Conservation (phyloP, 1,140 invertebrate genomes). For the Neuroterus valhalla region DNA sequence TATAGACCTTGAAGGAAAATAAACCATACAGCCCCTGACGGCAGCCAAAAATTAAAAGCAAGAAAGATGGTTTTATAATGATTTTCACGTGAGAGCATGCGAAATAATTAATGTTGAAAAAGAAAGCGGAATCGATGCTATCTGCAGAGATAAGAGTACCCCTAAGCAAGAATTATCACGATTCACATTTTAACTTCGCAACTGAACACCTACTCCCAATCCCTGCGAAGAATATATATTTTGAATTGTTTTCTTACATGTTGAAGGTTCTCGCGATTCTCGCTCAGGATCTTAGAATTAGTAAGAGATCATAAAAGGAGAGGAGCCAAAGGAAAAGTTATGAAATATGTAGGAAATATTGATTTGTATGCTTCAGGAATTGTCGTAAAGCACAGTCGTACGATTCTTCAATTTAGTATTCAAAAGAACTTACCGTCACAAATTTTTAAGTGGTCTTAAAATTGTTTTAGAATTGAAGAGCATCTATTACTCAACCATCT, state of each 20-base stretch:
- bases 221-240: slow-evolving; percentile 29
- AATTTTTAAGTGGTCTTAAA: too few relatives aligned
- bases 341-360: slow-evolving; percentile 67
- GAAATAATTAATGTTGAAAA: neutral
- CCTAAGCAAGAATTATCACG: slow-evolving; percentile 13
- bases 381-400: slow-evolving; percentile 52
- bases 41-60: too few relatives aligned
- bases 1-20: too few relatives aligned
- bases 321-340: slow-evolving; percentile 53
- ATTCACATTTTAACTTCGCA: slow-evolving; percentile 22
- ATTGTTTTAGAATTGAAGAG: too few relatives aligned
- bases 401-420: too few relatives aligned
- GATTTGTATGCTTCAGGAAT: slow-evolving; percentile 65
- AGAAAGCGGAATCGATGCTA: neutral
- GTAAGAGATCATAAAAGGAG: slow-evolving; percentile 26
- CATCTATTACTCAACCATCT: too few relatives aligned
- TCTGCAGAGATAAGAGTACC: neutral
- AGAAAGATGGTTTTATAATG: too few relatives aligned
- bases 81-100: too few relatives aligned
- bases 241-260: slow-evolving; percentile 6
- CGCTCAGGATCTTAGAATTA: slow-evolving; percentile 17
- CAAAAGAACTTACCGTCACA: too few relatives aligned
- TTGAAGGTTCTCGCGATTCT: slow-evolving; percentile 18
- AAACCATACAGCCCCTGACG: too few relatives aligned
- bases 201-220: slow-evolving; percentile 22